Evolutionary conservation across 1,140 invertebrate species (phyloP), one percentile per base, ranked within the genome.

Genomic region (Drosophila virilis): DNA sequence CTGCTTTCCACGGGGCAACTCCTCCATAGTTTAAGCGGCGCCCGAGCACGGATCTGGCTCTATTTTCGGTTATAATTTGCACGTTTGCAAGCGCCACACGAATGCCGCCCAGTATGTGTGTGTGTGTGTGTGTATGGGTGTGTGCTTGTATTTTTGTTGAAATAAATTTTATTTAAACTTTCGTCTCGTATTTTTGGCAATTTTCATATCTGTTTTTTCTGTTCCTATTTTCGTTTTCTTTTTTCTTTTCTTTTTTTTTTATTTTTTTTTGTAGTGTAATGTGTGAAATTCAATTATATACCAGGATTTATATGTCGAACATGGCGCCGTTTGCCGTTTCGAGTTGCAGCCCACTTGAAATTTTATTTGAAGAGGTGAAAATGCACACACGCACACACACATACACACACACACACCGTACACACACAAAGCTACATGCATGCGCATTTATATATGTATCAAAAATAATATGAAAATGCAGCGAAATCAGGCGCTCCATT

Each of bases 101-200:
- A 51, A 22, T 68, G 28, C 52, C 2, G 37, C 9, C 37, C n/a
- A n/a, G n/a, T n/a, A n/a, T n/a, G n/a, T n/a, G 64, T 55, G 42
- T 79, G 55, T 45, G 40, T 51, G 12, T 28, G 64, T 37, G 48
- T 60, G 52, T 55, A 1, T 17, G 51, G 13, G 60, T 48, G 58
- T 61, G 74, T 60, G 71, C 51, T 64, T 74, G 59, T 89, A 75
- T 88, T 88, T 88, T 89, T 88, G 80, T 89, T 84, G 84, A 88
- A 88, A 89, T 88, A 88, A 88, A 88, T 89, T 88, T 88, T 88
- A 88, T 88, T 89, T 88, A 88, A 88, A 88, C 84, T 88, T 84
- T 88, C 70, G 74, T 79, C 77, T 72, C 71, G 60, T 67, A 67
- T 77, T 80, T 68, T 81, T 57, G 64, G 64, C 65, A 48, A 64